Evolutionary conservation across 2,888 invertebrate species (phyloP), one percentile per base, ranked within the genome.

Genomic region (Octodonta nipae): DNA sequence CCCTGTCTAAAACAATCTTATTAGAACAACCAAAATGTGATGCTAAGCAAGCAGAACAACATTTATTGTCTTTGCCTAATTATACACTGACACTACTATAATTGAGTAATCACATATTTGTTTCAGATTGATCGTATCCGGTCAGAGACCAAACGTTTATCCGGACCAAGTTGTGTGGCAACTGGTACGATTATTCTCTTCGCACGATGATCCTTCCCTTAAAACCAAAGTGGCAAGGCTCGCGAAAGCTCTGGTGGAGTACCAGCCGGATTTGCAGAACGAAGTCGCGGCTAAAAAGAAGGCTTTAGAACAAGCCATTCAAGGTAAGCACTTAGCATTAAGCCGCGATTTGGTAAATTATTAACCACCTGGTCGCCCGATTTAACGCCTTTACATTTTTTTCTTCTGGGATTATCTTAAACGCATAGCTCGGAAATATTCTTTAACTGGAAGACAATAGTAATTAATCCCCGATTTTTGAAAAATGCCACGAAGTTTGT

Each of bases 131-230:
- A 55, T 58, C 33, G 46, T 55, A 25, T 54, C 71, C 32, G 61
- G 67, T 13, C 76, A 77, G 2, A 71, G 74, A 2, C 76, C 78
- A 1, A 74, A 73, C 38, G 63, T 78, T 26, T 74, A 75, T 49
- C 77, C 81, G 35, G 88, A 89, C 51, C 72, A 79, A 22, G 80
- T 89, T 3, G 72, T 87, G 7, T 86, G 87, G 84, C 78, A 86
- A 38, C 67, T 91, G 52, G 87, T 89, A 4, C 75, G 79, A 26
- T 70, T 88, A 24, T 79, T 91, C 44, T 56, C 60, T 4, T 50
- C 56, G 7, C 57, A 60, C 33, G 60, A 76, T 47, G 75, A 75
- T 36, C 66, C 73, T 0, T 73, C 73, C 0, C 58, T 77, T 10
- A 66, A 74, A 13, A 71, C 74, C 36, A 66, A 76, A 46, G 75